Percentiles rank a stretch among this genome's conserved stretches.
These are phyloP conservation scores for Silurus aristotelis DNA, from an alignment of 2,797 vertebrate genomes.

Conservation along the genomic window DNA sequence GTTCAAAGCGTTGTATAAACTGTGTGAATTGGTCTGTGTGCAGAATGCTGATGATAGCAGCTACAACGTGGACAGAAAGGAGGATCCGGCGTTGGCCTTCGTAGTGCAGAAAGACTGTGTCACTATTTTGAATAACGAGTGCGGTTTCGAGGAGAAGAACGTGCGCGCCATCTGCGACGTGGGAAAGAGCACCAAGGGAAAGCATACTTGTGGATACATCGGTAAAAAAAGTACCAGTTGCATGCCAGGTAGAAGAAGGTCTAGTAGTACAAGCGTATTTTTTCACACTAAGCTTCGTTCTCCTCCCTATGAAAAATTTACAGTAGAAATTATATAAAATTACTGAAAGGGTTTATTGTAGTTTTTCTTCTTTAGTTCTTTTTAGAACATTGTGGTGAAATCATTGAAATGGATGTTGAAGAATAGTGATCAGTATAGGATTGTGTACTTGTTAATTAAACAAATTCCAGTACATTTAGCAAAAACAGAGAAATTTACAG, in stretches of 20 bases:
- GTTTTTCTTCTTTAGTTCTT: neutral
- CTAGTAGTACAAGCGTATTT: neutral
- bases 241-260: neutral
- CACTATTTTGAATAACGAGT: constrained; percentile 79
- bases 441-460: no score
- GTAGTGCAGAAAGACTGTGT: constrained; percentile 75
- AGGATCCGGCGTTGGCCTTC: constrained; percentile 72
- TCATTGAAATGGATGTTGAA: neutral
- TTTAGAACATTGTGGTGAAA: neutral
- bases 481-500: no score
- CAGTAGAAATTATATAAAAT: neutral
- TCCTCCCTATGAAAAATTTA: neutral
- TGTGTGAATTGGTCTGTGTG: constrained; percentile 12
- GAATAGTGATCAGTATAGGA: no score
- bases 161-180: constrained; percentile 79
- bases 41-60: constrained; percentile 82
- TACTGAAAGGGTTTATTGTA: neutral
- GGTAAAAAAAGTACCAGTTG: constrained; percentile 60
- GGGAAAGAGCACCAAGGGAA: constrained; percentile 80
- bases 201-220: constrained; percentile 80
- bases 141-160: constrained; percentile 76
- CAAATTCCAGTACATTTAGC: no score
- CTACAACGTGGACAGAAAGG: constrained; percentile 59
- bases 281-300: neutral
- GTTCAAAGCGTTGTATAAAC: neutral